Evolutionary conservation across 1,140 invertebrate genomes (phyloP).

Genomic region (Popillia japonica): DNA sequence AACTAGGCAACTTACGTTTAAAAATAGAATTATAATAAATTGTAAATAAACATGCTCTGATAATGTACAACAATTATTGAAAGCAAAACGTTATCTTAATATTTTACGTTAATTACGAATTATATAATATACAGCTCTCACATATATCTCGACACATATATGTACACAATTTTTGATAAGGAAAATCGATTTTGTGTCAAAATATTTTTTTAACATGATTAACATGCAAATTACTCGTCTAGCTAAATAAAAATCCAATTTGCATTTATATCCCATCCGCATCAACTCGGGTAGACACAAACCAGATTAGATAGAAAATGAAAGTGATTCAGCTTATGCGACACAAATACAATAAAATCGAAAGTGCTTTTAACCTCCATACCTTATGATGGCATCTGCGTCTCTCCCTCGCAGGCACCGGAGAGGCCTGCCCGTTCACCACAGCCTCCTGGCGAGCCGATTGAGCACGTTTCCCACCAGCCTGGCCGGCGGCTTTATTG

Average conservation of each 20-base stretch:
- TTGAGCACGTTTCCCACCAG: constrained; percentile 60
- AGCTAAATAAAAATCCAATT: background rate
- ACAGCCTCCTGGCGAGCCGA: constrained; percentile 59
- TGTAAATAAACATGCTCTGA: no score
- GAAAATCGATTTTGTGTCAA: background rate
- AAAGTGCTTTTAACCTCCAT: no score
- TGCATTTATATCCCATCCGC: background rate
- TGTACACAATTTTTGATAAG: no score
- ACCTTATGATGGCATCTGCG: constrained; percentile 71
- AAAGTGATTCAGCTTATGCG: no score
- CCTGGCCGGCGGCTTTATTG: constrained; percentile 48
- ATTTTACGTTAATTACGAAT: background rate
- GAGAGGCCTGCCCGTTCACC: constrained; percentile 51
- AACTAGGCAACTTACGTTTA: background rate
- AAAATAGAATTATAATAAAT: constrained; percentile 14
- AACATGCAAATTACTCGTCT: background rate
- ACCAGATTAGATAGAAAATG: background rate
- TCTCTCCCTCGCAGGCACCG: constrained; percentile 68
- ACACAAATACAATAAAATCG: no score
- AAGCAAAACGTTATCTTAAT: background rate
- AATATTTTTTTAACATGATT: background rate
- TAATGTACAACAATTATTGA: background rate
- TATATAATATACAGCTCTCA: background rate
- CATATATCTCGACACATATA: background rate
- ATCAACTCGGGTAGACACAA: background rate